Percentiles rank a stretch among this genome's conserved stretches.
These are phyloP conservation scores for Drosophila kuntzei DNA, from an alignment of 2,888 invertebrate genomes.

Conservation along the genomic window DNA sequence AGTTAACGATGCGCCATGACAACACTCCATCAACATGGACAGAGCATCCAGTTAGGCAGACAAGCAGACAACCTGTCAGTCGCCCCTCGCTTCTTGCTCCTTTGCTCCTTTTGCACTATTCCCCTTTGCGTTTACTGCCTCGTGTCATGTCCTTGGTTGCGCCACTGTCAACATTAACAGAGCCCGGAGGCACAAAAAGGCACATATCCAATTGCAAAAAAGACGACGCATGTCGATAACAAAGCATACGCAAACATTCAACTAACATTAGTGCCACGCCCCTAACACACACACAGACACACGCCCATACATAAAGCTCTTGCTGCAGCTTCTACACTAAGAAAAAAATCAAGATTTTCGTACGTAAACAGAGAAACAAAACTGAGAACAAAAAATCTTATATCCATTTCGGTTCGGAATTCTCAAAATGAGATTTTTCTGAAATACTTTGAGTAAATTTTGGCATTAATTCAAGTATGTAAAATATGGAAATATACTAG, in stretches of 20 bases:
- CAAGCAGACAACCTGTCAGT: conserved; percentile 14
- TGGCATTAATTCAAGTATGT: too few relatives aligned
- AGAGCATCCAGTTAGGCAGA: conserved; percentile 46
- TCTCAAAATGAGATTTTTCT: too few relatives aligned
- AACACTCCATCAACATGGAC: conserved; percentile 63
- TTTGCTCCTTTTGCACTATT: not conserved
- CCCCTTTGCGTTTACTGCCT: conserved; percentile 10
- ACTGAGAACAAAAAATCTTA: too few relatives aligned
- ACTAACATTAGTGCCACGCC: conserved; percentile 75
- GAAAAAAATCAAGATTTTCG: too few relatives aligned
- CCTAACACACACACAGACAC: conserved; percentile 30
- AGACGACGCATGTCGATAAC: conserved; percentile 72
- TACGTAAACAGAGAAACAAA: too few relatives aligned
- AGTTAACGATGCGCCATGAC: conserved; percentile 66
- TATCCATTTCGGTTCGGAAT: too few relatives aligned
- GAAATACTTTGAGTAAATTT: too few relatives aligned
- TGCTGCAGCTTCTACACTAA: conserved; percentile 43
- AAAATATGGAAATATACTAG: too few relatives aligned
- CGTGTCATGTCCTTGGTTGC: conserved; percentile 73
- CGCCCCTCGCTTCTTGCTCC: not conserved
- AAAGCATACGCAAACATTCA: conserved; percentile 73
- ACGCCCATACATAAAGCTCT: conserved; percentile 10
- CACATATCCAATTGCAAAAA: conserved; percentile 74
- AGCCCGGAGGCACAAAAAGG: conserved; percentile 75
- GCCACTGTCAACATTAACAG: conserved; percentile 74